Conservation (phyloP, 2,888 invertebrate genomes). For the Tenodera sinensis region DNA sequence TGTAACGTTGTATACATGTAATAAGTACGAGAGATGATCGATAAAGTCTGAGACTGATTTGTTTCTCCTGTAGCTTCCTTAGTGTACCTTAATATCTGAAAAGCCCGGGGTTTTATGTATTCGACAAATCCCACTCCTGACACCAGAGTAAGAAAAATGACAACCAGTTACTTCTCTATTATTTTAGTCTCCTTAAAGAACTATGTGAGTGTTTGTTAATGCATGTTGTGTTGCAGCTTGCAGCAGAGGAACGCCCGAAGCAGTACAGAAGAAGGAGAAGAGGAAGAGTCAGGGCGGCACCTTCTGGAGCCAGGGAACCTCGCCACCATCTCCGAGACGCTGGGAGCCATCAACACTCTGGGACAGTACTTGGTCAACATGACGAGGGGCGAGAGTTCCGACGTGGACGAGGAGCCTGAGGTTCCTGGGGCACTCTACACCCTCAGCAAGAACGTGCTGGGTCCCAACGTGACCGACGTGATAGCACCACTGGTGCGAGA, state of each 20-base stretch:
- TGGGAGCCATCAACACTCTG: conserved; percentile 80
- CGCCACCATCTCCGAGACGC: conserved; percentile 48
- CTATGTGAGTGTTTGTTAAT: too few relatives aligned
- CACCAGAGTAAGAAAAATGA: too few relatives aligned
- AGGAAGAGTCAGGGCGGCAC: neutral
- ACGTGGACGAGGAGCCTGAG: conserved; percentile 45
- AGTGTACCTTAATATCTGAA: too few relatives aligned
- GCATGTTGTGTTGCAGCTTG: neutral
- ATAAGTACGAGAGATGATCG: too few relatives aligned
- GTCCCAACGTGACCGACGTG: conserved; percentile 74
- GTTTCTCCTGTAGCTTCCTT: too few relatives aligned
- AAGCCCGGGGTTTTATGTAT: too few relatives aligned
- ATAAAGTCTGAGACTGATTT: too few relatives aligned
- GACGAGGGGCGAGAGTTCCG: conserved; percentile 51
- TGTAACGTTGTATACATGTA: too few relatives aligned
- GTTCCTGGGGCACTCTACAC: conserved; percentile 74
- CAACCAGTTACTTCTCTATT: too few relatives aligned
- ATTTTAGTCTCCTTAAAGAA: too few relatives aligned
- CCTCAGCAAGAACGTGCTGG: conserved; percentile 74
- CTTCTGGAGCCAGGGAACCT: conserved; percentile 9
- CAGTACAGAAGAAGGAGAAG: neutral
- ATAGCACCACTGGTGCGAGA: conserved; percentile 68
- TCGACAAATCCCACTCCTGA: too few relatives aligned
- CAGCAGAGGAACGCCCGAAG: neutral
- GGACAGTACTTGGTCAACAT: conserved; percentile 82